Percentiles rank a stretch among this genome's conserved stretches.
phyloP scores from a whole-genome alignment of 1,140 invertebrate species.

The Neotoxoptera formosana region DNA sequence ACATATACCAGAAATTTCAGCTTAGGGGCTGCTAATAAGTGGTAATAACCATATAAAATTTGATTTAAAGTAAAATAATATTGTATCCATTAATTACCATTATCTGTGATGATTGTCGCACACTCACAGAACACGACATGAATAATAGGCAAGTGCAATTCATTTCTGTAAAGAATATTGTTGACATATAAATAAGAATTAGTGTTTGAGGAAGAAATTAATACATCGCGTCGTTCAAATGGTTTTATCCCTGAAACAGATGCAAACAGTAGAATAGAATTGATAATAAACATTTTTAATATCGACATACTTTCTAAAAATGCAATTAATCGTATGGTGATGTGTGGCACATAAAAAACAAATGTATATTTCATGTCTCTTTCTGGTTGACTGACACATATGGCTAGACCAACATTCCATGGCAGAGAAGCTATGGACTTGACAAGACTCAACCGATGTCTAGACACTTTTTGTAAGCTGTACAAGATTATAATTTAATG shows the following conservation, averaged over 20 bases:
- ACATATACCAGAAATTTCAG: not conserved
- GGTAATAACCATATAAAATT: not conserved
- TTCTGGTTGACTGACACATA: slow-evolving; percentile 51
- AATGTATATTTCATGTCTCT: slow-evolving; percentile 47
- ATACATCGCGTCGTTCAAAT: slow-evolving; percentile 28
- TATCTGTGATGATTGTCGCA: slow-evolving; percentile 32
- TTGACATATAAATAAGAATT: slow-evolving; percentile 45
- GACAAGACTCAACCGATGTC: slow-evolving; percentile 43
- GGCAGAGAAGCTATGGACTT: slow-evolving; percentile 35
- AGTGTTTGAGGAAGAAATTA: slow-evolving; percentile 35
- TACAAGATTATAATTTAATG: not conserved
- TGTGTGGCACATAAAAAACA: slow-evolving; percentile 31
- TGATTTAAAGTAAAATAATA: not conserved
- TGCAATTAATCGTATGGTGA: slow-evolving; percentile 26
- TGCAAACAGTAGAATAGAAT: not conserved
- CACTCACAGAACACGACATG: slow-evolving; percentile 24
- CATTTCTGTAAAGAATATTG: slow-evolving; percentile 39
- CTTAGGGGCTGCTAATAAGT: not conserved
- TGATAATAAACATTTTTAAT: not conserved
- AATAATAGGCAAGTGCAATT: slow-evolving; percentile 47
- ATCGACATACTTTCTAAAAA: slow-evolving; percentile 36
- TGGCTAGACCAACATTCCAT: slow-evolving; percentile 43
- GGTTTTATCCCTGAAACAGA: slow-evolving; percentile 43
- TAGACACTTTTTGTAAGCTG: slow-evolving; percentile 47
- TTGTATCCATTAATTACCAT: slow-evolving; percentile 29